Conservation (phyloP, 2,888 invertebrate species). For the Fragum sueziense region DNA sequence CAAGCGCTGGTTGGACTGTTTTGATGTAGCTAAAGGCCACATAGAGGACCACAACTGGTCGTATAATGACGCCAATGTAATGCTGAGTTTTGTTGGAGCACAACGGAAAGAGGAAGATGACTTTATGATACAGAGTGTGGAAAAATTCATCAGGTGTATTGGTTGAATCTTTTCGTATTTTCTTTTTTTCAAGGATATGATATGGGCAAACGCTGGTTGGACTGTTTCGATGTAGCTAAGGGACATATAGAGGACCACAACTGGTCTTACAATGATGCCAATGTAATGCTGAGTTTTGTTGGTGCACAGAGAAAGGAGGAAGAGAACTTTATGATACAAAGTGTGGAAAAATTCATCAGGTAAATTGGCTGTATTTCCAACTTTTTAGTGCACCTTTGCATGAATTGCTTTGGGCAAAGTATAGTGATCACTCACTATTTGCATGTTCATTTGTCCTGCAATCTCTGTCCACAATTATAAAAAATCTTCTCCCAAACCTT, state of each 20-base stretch:
- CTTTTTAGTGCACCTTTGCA: neutral
- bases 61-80: slow-evolving; percentile 83
- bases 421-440: too few species aligned
- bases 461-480: too few species aligned
- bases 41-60: slow-evolving; percentile 83
- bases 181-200: slow-evolving; percentile 73
- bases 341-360: slow-evolving; percentile 76
- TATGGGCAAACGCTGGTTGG: slow-evolving; percentile 80
- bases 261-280: slow-evolving; percentile 83
- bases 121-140: slow-evolving; percentile 74
- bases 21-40: slow-evolving; percentile 78
- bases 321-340: slow-evolving; percentile 70
- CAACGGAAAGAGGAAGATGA: slow-evolving; percentile 70
- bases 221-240: slow-evolving; percentile 74
- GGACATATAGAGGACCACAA: slow-evolving; percentile 83
- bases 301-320: slow-evolving; percentile 74
- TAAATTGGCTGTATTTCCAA: slow-evolving; percentile 40
- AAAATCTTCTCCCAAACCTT: too few species aligned
- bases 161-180: neutral
- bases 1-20: slow-evolving; percentile 79
- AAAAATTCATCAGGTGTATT: slow-evolving; percentile 74
- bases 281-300: slow-evolving; percentile 81
- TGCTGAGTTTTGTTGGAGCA: slow-evolving; percentile 80
- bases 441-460: too few species aligned
- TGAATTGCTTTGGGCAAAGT: too few species aligned